Conservation (phyloP, 2,888 invertebrate genomes). For the Agrypnus murinus region DNA sequence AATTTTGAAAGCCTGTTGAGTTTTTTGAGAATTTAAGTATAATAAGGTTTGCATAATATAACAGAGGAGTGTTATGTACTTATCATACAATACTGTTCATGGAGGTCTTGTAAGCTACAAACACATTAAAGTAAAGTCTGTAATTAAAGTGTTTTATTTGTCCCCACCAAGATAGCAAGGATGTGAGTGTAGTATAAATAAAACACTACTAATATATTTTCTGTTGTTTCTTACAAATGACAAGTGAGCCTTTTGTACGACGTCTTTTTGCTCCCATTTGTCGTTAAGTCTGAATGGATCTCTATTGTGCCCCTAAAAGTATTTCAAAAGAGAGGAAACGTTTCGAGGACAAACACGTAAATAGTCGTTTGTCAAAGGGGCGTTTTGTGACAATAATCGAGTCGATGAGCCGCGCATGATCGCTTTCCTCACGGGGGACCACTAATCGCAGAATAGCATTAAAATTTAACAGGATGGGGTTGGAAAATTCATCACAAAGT, state of each 20-base stretch:
- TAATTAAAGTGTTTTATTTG: too few species aligned
- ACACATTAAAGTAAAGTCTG: too few species aligned
- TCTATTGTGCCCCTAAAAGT: constrained; percentile 44
- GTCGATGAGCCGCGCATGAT: constrained; percentile 49
- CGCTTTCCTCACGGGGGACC: constrained; percentile 44
- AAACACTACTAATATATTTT: constrained; percentile 36
- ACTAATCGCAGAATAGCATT: constrained; percentile 54
- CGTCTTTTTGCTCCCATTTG: constrained; percentile 46
- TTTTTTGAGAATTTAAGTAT: too few species aligned
- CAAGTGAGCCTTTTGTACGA: constrained; percentile 41
- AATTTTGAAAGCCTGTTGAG: too few species aligned
- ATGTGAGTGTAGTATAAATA: too few species aligned
- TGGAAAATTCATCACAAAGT: constrained; percentile 56
- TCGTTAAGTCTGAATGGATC: constrained; percentile 36
- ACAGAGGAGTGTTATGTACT: too few species aligned
- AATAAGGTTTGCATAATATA: too few species aligned
- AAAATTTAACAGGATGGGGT: constrained; percentile 59
- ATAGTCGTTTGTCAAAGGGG: constrained; percentile 50
- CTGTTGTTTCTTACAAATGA: constrained; percentile 1
- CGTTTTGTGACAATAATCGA: constrained; percentile 44
- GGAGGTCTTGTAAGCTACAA: too few species aligned
- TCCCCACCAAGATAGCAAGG: too few species aligned
- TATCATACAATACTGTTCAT: too few species aligned
- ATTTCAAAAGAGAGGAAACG: constrained; percentile 44
- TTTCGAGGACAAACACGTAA: constrained; percentile 49